phyloP scores from a whole-genome alignment of 1,140 invertebrate species.

The Daktulosphaira vitifoliae region DNA sequence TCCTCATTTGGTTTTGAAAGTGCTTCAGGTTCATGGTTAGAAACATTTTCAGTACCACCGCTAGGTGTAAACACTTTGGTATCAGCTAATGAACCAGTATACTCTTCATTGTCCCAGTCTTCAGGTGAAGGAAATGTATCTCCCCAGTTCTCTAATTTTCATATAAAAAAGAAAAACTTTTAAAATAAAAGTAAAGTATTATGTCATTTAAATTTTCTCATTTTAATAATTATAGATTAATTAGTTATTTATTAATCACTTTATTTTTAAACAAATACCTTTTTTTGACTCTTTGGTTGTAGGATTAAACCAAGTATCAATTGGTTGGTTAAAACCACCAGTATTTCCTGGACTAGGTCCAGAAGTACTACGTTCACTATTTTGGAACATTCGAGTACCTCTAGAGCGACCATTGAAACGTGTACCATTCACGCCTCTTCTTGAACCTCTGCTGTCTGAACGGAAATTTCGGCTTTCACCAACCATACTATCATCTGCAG shows the following conservation, averaged over 20 bases:
- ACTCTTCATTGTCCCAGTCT: conserved; percentile 93
- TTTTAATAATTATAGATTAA: too few species aligned
- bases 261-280: too few species aligned
- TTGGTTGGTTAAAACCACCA: conserved; percentile 42
- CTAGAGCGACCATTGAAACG: conserved; percentile 46
- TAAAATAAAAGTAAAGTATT: too few species aligned
- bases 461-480: conserved; percentile 45
- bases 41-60: conserved; percentile 42
- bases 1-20: conserved; percentile 39
- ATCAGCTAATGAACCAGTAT: conserved; percentile 82
- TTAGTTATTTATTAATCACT: too few species aligned
- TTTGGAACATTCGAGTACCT: conserved; percentile 48
- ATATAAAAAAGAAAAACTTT: too few species aligned
- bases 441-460: conserved; percentile 48
- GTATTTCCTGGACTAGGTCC: conserved; percentile 25
- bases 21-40: conserved; percentile 38
- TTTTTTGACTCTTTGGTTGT: conserved; percentile 35
- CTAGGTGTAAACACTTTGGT: conserved; percentile 89
- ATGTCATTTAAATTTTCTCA: too few species aligned
- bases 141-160: conserved; percentile 40
- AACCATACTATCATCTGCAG: conserved; percentile 46
- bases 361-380: conserved; percentile 41
- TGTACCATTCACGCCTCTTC: conserved; percentile 44
- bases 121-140: conserved; percentile 52
- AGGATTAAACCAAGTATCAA: conserved; percentile 57